phyloP scores from a whole-genome alignment of 1,140 invertebrate species.

The Nymphalis io region DNA sequence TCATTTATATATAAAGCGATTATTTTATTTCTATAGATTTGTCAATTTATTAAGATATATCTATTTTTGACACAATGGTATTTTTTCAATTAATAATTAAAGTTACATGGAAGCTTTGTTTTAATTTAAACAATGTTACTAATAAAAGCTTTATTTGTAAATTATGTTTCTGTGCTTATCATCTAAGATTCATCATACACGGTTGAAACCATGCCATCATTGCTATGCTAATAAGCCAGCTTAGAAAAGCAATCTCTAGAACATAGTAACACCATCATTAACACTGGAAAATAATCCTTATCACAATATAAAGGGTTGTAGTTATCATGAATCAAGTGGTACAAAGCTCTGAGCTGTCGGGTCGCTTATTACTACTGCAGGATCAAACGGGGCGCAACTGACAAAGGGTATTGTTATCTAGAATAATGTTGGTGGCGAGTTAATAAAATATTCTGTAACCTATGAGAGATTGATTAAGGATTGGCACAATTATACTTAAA shows the following conservation, averaged over 20 bases:
- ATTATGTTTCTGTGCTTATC: too few species aligned
- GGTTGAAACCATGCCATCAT: too few species aligned
- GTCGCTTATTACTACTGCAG: slow-evolving; percentile 2
- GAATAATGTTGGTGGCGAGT: background rate
- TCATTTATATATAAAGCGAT: too few species aligned
- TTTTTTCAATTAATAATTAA: too few species aligned
- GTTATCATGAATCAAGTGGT: background rate
- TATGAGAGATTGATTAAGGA: background rate
- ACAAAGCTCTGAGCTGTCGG: slow-evolving; percentile 4
- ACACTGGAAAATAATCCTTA: background rate
- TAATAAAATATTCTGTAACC: background rate
- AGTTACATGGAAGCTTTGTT: too few species aligned
- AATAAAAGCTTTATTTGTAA: too few species aligned
- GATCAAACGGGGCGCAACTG: background rate
- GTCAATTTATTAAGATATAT: too few species aligned
- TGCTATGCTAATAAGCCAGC: too few species aligned
- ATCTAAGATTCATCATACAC: too few species aligned
- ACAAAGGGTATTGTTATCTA: background rate
- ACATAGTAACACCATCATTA: slow-evolving; percentile 2
- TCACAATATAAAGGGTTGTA: slow-evolving; percentile 2
- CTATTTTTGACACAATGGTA: too few species aligned
- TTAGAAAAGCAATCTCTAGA: slow-evolving; percentile 1
- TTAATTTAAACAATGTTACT: too few species aligned
- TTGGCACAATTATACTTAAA: background rate
- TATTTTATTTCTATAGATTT: too few species aligned